These are phyloP conservation scores for Drosophila punjabiensis DNA, from an alignment of 1,140 invertebrate species.

Conservation along the genomic window DNA sequence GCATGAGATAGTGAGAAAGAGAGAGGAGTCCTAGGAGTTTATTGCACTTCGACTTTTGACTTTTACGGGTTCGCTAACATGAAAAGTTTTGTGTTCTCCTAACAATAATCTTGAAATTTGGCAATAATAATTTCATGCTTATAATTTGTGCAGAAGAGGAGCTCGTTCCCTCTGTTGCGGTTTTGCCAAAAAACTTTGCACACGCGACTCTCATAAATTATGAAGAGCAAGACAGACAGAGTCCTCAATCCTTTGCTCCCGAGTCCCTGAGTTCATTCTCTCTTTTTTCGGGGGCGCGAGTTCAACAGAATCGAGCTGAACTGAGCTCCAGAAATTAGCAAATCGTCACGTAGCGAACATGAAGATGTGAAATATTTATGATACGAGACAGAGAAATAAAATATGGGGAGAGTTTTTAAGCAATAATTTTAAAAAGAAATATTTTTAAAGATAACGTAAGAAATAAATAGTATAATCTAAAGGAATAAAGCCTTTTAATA, in stretches of 20 bases:
- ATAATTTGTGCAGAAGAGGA: conserved; percentile 26
- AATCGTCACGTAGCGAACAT: conserved; percentile 73
- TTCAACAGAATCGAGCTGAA: conserved; percentile 13
- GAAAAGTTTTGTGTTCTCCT: conserved; percentile 53
- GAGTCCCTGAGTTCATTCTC: conserved; percentile 23
- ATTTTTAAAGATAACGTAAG: background rate
- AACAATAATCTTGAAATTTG: conserved; percentile 53
- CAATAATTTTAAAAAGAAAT: background rate
- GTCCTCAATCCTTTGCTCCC: conserved; percentile 41
- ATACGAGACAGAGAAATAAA: conserved; percentile 7
- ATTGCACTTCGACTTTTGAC: conserved; percentile 83
- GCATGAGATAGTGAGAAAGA: conserved; percentile 4
- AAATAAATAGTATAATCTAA: no score
- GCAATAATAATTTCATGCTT: conserved; percentile 53
- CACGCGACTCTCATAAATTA: conserved; percentile 68
- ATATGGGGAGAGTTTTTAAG: background rate
- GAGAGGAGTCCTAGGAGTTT: conserved; percentile 46
- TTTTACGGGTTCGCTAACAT: conserved; percentile 28
- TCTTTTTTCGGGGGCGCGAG: conserved; percentile 36
- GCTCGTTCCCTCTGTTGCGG: conserved; percentile 11
- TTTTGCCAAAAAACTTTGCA: conserved; percentile 51
- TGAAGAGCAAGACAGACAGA: conserved; percentile 22
- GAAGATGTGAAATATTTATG: conserved; percentile 43
- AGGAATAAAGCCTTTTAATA: no score
- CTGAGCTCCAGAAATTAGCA: conserved; percentile 61